phyloP scores from a whole-genome alignment of 2,113 vertebrate genomes.

The Oreochromis niloticus region DNA sequence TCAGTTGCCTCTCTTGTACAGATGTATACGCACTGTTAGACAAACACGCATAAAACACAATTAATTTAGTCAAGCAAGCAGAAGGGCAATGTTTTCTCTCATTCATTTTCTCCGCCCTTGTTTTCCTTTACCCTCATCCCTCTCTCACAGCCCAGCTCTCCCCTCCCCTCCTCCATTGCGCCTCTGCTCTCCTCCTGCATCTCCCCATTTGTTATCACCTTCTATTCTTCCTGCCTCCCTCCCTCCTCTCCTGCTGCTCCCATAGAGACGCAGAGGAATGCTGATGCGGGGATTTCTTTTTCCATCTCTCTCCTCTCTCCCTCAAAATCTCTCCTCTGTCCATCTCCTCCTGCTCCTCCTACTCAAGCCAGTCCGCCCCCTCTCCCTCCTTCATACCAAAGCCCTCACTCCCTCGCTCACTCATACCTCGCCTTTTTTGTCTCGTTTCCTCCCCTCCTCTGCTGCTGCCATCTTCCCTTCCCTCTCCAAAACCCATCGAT shows the following conservation, averaged over 20 bases:
- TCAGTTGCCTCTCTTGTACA: neutral
- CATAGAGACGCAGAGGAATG: constrained; percentile 19
- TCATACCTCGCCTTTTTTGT: neutral
- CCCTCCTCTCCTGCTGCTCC: neutral
- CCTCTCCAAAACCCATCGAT: neutral
- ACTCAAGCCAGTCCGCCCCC: neutral
- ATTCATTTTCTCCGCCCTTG: neutral
- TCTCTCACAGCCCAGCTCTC: neutral
- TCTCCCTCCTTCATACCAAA: neutral
- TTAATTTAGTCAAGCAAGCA: neutral
- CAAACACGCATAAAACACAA: neutral
- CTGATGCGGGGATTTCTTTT: constrained; percentile 45
- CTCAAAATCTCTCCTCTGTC: neutral
- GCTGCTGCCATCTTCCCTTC: neutral
- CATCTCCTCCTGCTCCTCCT: neutral
- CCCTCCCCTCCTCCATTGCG: neutral
- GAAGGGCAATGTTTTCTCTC: neutral
- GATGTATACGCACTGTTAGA: neutral
- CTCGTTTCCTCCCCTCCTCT: neutral
- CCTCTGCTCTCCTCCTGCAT: neutral
- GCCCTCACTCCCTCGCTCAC: neutral
- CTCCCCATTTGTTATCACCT: constrained; percentile 12
- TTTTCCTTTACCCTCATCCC: neutral
- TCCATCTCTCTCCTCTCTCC: neutral
- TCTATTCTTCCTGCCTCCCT: neutral